Percentiles rank a stretch among this genome's conserved stretches.
Conservation (phyloP, 1,140 invertebrate species). For the Drosophila nannoptera region DNA sequence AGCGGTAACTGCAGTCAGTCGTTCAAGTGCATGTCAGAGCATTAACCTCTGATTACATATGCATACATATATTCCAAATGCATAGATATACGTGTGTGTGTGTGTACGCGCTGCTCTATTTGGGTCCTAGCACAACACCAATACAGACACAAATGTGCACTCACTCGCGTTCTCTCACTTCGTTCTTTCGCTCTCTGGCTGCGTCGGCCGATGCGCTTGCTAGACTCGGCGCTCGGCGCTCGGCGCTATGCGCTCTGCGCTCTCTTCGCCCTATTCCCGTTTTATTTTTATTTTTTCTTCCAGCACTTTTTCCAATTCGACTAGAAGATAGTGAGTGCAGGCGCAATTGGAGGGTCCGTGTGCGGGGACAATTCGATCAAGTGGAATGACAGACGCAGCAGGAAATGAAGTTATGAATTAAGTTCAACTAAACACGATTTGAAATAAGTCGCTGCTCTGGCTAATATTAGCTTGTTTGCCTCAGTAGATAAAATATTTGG, state of each 20-base stretch:
- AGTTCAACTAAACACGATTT: not conserved
- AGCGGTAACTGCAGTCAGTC: slow-evolving; percentile 62
- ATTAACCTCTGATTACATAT: slow-evolving; percentile 62
- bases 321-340: slow-evolving; percentile 52
- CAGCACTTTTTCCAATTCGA: slow-evolving; percentile 54
- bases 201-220: not conserved
- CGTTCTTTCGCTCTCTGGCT: slow-evolving; percentile 12
- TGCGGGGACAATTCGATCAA: not conserved
- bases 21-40: slow-evolving; percentile 78
- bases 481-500: slow-evolving; percentile 9
- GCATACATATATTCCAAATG: slow-evolving; percentile 2
- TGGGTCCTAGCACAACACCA: slow-evolving; percentile 66
- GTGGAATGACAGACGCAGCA: not conserved
- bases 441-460: not conserved
- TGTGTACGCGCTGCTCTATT: slow-evolving; percentile 32
- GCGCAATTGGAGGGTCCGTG: not conserved
- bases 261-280: slow-evolving; percentile 5
- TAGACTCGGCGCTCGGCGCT: not conserved
- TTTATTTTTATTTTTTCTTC: not conserved
- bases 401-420: slow-evolving; percentile 28
- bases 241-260: too few relatives aligned
- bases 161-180: slow-evolving; percentile 3
- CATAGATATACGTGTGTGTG: slow-evolving; percentile 7
- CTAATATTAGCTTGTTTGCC: not conserved
- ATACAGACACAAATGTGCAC: slow-evolving; percentile 29